Evolutionary conservation across 2,797 vertebrate genomes (phyloP).

Genomic region (Siniperca scherzeri): DNA sequence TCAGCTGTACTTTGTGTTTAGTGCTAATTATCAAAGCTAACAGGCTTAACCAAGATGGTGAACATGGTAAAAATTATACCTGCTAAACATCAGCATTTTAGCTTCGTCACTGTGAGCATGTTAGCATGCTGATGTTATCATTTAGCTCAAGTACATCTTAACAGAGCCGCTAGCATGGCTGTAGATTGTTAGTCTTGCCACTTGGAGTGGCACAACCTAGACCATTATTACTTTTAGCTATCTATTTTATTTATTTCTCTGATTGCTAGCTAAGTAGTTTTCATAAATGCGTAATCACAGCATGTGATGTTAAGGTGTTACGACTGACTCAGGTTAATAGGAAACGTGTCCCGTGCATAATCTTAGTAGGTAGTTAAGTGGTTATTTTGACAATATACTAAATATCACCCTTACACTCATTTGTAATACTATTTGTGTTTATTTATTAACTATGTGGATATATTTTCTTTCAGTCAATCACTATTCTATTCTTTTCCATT

Average conservation of each 20-base stretch:
- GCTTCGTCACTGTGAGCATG: neutral
- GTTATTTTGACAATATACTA: neutral
- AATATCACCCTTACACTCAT: neutral
- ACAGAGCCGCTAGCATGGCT: neutral
- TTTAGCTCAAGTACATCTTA: too few relatives aligned
- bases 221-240: neutral
- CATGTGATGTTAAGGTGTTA: neutral
- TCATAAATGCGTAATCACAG: neutral
- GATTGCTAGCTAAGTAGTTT: neutral
- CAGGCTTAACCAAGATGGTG: neutral
- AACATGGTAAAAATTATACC: neutral
- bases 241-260: neutral
- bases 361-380: neutral
- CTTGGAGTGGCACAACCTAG: neutral
- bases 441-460: neutral
- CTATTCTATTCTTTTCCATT: neutral
- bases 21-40: neutral
- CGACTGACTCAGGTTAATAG: neutral
- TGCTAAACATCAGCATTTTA: neutral
- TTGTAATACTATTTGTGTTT: neutral
- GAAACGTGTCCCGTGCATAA: neutral
- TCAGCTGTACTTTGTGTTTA: neutral
- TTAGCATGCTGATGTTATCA: neutral
- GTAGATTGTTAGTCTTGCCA: neutral
- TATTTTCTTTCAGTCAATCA: constrained; percentile 1